phyloP scores from a whole-genome alignment of 2,888 invertebrate species.

The Epinotia nisella region DNA sequence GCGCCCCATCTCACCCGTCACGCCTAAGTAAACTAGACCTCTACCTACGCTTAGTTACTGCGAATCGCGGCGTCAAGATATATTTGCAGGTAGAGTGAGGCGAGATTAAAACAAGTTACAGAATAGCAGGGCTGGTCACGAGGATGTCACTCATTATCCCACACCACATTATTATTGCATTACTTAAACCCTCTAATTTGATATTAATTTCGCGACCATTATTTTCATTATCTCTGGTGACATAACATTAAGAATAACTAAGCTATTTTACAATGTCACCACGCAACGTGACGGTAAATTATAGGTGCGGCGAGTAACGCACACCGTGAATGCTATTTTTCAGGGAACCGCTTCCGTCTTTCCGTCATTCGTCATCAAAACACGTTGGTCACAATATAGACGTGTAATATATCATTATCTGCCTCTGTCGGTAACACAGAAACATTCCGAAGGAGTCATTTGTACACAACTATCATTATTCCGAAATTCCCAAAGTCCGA shows the following conservation, averaged over 20 bases:
- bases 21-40: no score
- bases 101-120: no score
- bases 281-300: constrained; percentile 70
- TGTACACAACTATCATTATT: no score
- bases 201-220: constrained; percentile 80
- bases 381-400: constrained; percentile 22
- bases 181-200: constrained; percentile 80
- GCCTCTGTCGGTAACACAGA: neutral
- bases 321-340: constrained; percentile 61
- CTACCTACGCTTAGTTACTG: no score
- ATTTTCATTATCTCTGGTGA: constrained; percentile 81
- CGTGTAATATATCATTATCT: constrained; percentile 15
- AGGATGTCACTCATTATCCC: constrained; percentile 67
- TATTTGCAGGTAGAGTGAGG: no score
- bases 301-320: constrained; percentile 67
- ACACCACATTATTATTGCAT: constrained; percentile 74
- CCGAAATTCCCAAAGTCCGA: no score
- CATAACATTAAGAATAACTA: constrained; percentile 72
- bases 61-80: no score
- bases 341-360: constrained; percentile 66
- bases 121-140: no score
- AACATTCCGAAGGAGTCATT: no score
- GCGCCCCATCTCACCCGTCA: no score
- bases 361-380: constrained; percentile 53
- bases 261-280: constrained; percentile 78